Conservation (phyloP, 1,140 invertebrate species). For the Panagrolaimus sp. region DNA sequence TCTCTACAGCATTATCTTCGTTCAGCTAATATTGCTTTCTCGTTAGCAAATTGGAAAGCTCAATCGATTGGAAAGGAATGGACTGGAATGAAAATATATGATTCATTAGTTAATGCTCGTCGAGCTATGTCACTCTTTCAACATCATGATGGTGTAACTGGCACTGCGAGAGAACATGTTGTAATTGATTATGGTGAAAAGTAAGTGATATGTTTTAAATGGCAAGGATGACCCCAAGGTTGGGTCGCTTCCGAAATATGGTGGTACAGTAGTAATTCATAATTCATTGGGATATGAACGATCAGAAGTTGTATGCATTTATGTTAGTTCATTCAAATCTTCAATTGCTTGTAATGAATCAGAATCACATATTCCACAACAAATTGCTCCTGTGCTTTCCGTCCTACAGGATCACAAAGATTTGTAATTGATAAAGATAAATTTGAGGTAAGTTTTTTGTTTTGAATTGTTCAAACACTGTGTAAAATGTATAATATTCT, state of each 20-base stretch:
- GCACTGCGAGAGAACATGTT: conserved; percentile 83
- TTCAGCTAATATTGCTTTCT: conserved; percentile 74
- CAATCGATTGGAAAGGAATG: conserved; percentile 3
- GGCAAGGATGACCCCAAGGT: no score
- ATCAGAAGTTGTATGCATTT: conserved; percentile 67
- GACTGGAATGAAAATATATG: conserved; percentile 59
- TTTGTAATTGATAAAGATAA: conserved; percentile 28
- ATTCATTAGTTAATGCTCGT: conserved; percentile 67
- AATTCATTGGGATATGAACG: conserved; percentile 68
- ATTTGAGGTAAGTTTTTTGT: conserved; percentile 32
- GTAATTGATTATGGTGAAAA: conserved; percentile 83
- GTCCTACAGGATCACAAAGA: conserved; percentile 17
- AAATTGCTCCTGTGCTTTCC: conserved; percentile 35
- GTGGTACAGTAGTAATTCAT: conserved; percentile 66
- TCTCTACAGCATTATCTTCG: conserved; percentile 70
- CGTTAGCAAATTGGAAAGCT: conserved; percentile 65
- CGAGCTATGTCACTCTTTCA: conserved; percentile 80
- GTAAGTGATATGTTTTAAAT: no score
- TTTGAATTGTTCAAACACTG: conserved; percentile 15
- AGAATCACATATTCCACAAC: conserved; percentile 52
- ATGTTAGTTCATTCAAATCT: conserved; percentile 66
- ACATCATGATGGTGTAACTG: conserved; percentile 96
- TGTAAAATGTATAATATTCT: conserved; percentile 1
- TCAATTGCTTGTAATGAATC: conserved; percentile 66
- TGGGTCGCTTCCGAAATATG: no score